These are phyloP conservation scores for Acanthornis magna DNA, from an alignment of 2,797 vertebrate genomes.

Conservation along the genomic window DNA sequence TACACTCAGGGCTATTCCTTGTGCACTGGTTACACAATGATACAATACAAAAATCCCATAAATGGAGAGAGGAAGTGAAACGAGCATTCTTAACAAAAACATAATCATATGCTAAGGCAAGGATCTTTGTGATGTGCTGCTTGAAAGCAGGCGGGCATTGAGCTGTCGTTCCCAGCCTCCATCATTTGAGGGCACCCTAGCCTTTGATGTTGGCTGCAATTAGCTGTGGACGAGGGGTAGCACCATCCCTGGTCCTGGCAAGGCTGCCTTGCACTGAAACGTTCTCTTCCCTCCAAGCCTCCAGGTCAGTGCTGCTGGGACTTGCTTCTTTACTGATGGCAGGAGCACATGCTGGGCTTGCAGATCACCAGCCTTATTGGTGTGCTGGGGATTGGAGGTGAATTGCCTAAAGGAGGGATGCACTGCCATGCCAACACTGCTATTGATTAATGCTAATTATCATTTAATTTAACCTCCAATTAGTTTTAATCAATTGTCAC, in stretches of 20 bases:
- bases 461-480: slow-evolving; percentile 72
- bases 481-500: slow-evolving; percentile 72
- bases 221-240: slow-evolving; percentile 35
- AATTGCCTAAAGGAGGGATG: slow-evolving; percentile 61
- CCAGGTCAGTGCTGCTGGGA: slow-evolving; percentile 45
- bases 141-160: slow-evolving; percentile 19
- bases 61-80: background rate
- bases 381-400: slow-evolving; percentile 54
- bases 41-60: background rate
- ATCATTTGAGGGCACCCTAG: slow-evolving; percentile 67
- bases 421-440: slow-evolving; percentile 14
- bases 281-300: background rate
- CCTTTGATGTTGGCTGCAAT: slow-evolving; percentile 64
- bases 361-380: slow-evolving; percentile 62
- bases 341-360: slow-evolving; percentile 8
- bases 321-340: slow-evolving; percentile 35
- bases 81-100: background rate
- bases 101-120: background rate
- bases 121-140: background rate
- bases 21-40: background rate
- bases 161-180: slow-evolving; percentile 61
- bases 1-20: background rate
- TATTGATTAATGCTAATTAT: slow-evolving; percentile 73
- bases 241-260: slow-evolving; percentile 23
- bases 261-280: slow-evolving; percentile 37